Conservation (phyloP, 2,113 vertebrate species). For the Gorilla gorilla region DNA sequence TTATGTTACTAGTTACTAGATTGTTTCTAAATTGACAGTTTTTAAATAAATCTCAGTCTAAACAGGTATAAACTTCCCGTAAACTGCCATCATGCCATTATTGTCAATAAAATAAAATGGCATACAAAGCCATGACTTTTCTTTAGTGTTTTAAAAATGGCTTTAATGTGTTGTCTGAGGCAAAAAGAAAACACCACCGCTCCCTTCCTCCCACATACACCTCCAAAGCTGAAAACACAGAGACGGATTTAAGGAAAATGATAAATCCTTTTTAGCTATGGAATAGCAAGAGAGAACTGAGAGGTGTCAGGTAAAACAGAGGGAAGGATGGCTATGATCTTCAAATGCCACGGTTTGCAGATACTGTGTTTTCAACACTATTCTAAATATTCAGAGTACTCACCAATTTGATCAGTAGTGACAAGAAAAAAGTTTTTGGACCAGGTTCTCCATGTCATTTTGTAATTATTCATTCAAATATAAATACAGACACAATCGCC, state of each 20-base stretch:
- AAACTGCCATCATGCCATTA: neutral
- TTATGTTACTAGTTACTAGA: neutral
- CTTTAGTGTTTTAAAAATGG: neutral
- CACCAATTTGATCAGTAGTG: neutral
- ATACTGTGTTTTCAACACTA: neutral
- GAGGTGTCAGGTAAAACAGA: neutral
- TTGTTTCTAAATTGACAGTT: neutral
- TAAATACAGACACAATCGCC: neutral
- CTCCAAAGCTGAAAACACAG: neutral
- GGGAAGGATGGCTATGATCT: neutral
- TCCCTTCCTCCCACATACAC: neutral
- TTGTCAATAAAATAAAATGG: neutral
- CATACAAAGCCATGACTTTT: neutral
- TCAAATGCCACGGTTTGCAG: neutral
- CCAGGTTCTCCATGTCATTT: neutral
- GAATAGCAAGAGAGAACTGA: neutral
- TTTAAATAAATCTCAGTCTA: conserved; percentile 17
- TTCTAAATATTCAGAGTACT: neutral
- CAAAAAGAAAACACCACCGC: neutral
- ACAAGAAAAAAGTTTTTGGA: neutral
- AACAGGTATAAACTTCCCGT: neutral
- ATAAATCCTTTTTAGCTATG: neutral
- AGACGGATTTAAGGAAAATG: neutral
- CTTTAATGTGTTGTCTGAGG: neutral
- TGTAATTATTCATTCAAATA: neutral